Percentiles rank a stretch among this genome's conserved stretches.
Evolutionary conservation across 2,113 vertebrate genomes (phyloP).

Genomic region (Sterna hirundo): DNA sequence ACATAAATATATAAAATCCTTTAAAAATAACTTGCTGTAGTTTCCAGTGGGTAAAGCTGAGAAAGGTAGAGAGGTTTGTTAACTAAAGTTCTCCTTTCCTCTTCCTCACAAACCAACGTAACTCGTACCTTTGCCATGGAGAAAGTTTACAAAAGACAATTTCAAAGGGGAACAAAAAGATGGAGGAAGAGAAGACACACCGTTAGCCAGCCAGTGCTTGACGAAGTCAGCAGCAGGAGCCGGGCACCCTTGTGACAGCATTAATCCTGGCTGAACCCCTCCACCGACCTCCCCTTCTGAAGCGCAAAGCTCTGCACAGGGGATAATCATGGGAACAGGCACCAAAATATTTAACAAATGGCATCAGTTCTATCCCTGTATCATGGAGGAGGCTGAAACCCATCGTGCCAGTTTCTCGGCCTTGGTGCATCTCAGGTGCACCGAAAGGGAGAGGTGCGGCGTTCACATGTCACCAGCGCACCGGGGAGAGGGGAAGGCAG

Average conservation of each 20-base stretch:
- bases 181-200: not conserved
- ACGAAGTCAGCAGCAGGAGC: not conserved
- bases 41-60: not conserved
- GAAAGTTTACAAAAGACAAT: not conserved
- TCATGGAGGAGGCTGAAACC: not conserved
- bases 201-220: not conserved
- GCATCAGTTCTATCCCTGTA: not conserved
- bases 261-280: not conserved
- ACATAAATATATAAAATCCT: not conserved
- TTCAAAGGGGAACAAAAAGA: not conserved
- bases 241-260: not conserved
- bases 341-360: not conserved
- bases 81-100: not conserved
- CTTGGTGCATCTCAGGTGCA: not conserved
- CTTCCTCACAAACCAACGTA: not conserved
- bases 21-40: not conserved
- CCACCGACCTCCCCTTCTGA: not conserved
- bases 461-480: not conserved
- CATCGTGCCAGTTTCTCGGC: not conserved
- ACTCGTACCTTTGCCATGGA: not conserved
- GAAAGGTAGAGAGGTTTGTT: not conserved
- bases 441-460: not conserved
- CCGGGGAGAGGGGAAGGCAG: not conserved
- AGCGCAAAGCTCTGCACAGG: not conserved
- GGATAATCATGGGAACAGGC: not conserved